These are phyloP conservation scores for Serrognathus titanus DNA, from an alignment of 2,888 invertebrate species.

Conservation along the genomic window DNA sequence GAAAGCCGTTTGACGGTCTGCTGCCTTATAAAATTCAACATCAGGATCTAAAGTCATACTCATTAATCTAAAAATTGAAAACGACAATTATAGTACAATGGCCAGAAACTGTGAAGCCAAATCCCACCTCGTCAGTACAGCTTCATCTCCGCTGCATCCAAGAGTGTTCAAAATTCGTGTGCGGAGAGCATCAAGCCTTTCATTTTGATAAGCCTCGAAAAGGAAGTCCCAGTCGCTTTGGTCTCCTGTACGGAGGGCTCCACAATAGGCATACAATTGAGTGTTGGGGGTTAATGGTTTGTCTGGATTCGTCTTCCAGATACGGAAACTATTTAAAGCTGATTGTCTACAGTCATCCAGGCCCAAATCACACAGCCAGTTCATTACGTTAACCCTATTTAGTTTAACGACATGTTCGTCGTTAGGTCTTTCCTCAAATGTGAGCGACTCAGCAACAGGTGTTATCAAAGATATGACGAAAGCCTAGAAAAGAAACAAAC, in stretches of 20 bases:
- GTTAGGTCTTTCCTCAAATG: slow-evolving; percentile 1
- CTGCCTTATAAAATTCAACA: neutral
- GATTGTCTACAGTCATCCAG: neutral
- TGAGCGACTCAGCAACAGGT: neutral
- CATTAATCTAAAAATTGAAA: slow-evolving; percentile 1
- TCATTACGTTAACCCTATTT: slow-evolving; percentile 7
- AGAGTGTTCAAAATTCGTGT: slow-evolving; percentile 2
- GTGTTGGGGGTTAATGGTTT: slow-evolving; percentile 1
- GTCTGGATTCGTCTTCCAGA: neutral
- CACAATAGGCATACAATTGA: slow-evolving; percentile 6
- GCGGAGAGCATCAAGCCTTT: slow-evolving; percentile 1
- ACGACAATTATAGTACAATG: neutral
- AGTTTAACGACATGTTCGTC: slow-evolving; percentile 7
- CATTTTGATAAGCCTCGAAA: neutral
- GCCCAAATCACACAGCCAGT: slow-evolving; percentile 1
- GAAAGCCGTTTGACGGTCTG: slow-evolving; percentile 8
- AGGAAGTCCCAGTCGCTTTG: slow-evolving; percentile 2
- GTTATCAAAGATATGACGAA: neutral
- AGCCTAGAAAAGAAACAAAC: neutral
- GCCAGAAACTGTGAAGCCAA: neutral
- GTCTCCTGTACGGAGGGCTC: slow-evolving; percentile 2
- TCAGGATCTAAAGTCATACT: neutral
- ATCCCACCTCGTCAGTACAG: neutral
- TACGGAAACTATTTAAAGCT: neutral
- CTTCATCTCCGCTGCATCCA: slow-evolving; percentile 6